Conservation (phyloP, 2,888 invertebrate species). For the Resseliella maxima region DNA sequence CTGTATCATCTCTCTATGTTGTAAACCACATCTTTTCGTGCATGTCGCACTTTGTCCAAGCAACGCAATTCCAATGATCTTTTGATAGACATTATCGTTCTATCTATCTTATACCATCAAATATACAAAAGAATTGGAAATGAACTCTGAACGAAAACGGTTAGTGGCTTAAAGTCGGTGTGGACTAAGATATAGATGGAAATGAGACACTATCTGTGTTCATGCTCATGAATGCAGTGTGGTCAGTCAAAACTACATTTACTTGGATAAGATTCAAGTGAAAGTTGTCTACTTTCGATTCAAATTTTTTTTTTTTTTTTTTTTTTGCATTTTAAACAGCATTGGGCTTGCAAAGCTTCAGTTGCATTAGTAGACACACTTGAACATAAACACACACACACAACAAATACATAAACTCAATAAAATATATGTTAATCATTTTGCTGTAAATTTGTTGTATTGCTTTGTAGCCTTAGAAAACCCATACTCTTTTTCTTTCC, state of each 20-base stretch:
- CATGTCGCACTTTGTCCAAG: not conserved
- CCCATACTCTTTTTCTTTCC: not conserved
- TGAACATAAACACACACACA: not conserved
- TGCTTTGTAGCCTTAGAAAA: not conserved
- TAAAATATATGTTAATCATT: constrained; percentile 10
- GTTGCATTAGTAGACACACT: not conserved
- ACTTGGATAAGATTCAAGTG: not conserved
- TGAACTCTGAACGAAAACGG: not conserved
- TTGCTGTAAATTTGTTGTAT: not conserved
- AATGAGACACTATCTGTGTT: not conserved
- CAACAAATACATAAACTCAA: not conserved
- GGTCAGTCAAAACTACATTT: not conserved
- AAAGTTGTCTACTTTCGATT: not conserved
- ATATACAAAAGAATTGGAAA: not conserved
- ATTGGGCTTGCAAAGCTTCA: not conserved
- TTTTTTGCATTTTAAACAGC: not conserved
- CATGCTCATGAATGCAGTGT: not conserved
- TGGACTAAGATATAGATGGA: not conserved
- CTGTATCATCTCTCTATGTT: too few species aligned
- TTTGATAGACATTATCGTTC: constrained; percentile 30
- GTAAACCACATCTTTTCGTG: not conserved
- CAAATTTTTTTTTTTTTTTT: not conserved
- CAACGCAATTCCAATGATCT: not conserved
- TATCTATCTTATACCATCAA: not conserved
- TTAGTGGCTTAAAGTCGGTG: not conserved